phyloP scores from a whole-genome alignment of 53 echinoderm and acorn worm genomes.

The Patiria pectinifera region DNA sequence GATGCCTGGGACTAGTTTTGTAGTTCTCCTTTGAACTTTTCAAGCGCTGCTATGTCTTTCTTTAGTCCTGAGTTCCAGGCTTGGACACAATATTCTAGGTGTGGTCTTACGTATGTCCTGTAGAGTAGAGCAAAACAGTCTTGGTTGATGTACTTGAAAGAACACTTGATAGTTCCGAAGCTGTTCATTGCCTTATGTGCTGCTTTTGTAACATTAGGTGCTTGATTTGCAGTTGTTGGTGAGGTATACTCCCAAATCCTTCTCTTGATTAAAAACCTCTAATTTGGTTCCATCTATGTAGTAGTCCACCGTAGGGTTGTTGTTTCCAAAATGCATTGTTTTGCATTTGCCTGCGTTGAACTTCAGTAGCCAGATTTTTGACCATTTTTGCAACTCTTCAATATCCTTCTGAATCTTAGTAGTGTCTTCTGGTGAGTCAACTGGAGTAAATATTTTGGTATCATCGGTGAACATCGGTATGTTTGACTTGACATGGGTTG shows the following conservation, averaged over 20 bases:
- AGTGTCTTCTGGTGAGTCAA: not conserved
- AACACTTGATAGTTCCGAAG: conserved; percentile 32
- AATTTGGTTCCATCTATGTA: not conserved
- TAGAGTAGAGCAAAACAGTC: not conserved
- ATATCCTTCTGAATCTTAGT: not conserved
- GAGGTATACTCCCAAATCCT: not conserved
- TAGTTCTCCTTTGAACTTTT: conserved; percentile 25
- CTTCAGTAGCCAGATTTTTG: conserved; percentile 22
- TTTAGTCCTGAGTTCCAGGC: not conserved
- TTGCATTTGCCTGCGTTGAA: conserved; percentile 61
- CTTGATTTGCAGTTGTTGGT: conserved; percentile 46
- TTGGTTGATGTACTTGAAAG: conserved; percentile 8
- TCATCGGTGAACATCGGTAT: conserved; percentile 44
- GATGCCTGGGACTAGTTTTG: not conserved
- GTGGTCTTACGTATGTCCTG: conserved; percentile 24
- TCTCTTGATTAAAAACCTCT: not conserved
- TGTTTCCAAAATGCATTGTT: conserved; percentile 20
- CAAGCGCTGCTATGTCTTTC: not conserved
- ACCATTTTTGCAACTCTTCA: not conserved
- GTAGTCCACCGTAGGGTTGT: conserved; percentile 23
- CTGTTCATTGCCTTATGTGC: conserved; percentile 35
- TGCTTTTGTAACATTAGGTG: conserved; percentile 22
- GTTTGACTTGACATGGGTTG: not conserved
- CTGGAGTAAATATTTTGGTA: conserved; percentile 31
- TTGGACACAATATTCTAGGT: conserved; percentile 29